These are phyloP conservation scores for Drosophila mojavensis DNA, from an alignment of 1,140 invertebrate genomes.

Conservation along the genomic window DNA sequence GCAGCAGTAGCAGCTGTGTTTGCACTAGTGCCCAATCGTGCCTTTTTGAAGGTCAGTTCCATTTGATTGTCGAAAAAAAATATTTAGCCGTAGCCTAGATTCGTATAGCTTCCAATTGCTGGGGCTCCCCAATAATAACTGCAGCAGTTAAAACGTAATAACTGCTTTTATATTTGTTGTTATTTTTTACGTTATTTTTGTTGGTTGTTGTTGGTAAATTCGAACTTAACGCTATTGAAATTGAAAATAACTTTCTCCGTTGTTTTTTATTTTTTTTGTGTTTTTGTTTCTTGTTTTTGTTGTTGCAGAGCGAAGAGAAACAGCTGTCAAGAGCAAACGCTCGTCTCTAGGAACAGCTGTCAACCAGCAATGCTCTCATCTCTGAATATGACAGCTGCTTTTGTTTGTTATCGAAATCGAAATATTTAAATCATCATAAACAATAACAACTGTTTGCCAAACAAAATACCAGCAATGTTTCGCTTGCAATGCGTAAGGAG, in stretches of 20 bases:
- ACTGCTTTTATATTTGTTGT: constrained; percentile 33
- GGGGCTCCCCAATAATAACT: constrained; percentile 2
- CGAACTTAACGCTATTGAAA: constrained; percentile 33
- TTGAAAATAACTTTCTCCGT: constrained; percentile 64
- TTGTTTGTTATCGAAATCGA: constrained; percentile 19
- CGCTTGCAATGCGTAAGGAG: constrained; percentile 11
- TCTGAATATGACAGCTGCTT: constrained; percentile 8
- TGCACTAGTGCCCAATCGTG: constrained; percentile 46
- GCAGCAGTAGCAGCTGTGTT: constrained; percentile 24
- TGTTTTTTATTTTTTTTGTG: constrained; percentile 39
- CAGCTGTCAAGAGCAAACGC: constrained; percentile 1
- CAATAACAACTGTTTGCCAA: constrained; percentile 4
- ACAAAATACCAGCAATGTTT: constrained; percentile 41
- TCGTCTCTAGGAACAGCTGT: constrained; percentile 16
- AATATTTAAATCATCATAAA: constrained; percentile 15
- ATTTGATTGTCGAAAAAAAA: constrained; percentile 35
- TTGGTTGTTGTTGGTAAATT: constrained; percentile 24
- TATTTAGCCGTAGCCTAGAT: constrained; percentile 21
- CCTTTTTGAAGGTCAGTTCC: constrained; percentile 75
- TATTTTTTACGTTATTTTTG: background rate
- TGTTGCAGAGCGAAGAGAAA: constrained; percentile 9
- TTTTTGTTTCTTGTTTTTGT: constrained; percentile 26
- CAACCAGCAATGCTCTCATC: background rate
- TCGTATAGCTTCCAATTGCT: constrained; percentile 4
- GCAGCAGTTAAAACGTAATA: constrained; percentile 29